Evolutionary conservation across 2,113 vertebrate species (phyloP).

Genomic region (Struthidea cinerea): DNA sequence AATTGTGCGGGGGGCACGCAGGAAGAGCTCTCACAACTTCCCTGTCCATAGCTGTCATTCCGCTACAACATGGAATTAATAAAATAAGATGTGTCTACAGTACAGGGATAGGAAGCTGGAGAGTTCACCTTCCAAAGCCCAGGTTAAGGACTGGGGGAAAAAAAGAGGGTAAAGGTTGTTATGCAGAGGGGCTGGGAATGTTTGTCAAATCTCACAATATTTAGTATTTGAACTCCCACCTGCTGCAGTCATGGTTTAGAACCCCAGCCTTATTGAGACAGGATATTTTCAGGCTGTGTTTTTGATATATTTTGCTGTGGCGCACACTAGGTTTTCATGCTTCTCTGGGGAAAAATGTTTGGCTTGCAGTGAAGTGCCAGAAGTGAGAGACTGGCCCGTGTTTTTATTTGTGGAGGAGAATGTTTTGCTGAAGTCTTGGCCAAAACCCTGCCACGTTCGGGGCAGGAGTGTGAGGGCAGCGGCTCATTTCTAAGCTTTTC

Average conservation of each 20-base stretch:
- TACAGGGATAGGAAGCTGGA: not conserved
- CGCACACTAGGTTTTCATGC: not conserved
- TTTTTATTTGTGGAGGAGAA: not conserved
- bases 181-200: not conserved
- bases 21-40: not conserved
- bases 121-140: not conserved
- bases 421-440: not conserved
- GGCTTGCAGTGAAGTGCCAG: not conserved
- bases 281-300: not conserved
- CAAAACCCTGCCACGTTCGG: not conserved
- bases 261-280: not conserved
- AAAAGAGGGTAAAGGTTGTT: not conserved
- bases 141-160: too few species aligned
- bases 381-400: not conserved
- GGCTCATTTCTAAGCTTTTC: not conserved
- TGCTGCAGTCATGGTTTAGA: rapidly evolving
- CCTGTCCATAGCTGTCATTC: not conserved
- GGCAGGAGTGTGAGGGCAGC: not conserved
- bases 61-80: not conserved
- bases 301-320: not conserved
- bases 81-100: not conserved
- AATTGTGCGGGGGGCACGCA: not conserved
- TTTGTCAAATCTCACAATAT: not conserved
- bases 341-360: not conserved
- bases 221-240: not conserved